These are phyloP conservation scores for Euzophera pinguis DNA, from an alignment of 2,888 invertebrate species.

Conservation along the genomic window DNA sequence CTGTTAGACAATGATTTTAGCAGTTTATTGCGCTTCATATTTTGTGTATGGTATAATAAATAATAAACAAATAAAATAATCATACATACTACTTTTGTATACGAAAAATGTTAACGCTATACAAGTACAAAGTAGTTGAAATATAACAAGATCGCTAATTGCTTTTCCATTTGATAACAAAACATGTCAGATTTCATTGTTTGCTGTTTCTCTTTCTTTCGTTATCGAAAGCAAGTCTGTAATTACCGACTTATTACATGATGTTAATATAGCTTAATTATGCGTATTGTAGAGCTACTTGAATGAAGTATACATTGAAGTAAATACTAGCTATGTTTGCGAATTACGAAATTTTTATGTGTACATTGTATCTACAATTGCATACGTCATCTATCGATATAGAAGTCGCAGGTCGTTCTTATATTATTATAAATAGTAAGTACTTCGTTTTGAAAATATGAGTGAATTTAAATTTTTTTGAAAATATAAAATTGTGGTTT, in stretches of 20 bases:
- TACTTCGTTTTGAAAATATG: too few relatives aligned
- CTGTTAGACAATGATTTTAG: too few relatives aligned
- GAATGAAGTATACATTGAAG: neutral
- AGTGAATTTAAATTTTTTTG: too few relatives aligned
- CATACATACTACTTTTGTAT: neutral
- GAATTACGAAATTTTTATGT: neutral
- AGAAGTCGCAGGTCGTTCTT: too few relatives aligned
- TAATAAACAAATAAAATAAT: too few relatives aligned
- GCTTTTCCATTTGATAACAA: slow-evolving; percentile 6
- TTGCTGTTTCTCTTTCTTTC: slow-evolving; percentile 6
- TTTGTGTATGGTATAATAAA: too few relatives aligned
- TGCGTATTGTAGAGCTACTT: slow-evolving; percentile 1
- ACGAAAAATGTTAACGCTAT: neutral
- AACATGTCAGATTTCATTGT: slow-evolving; percentile 11
- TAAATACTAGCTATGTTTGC: neutral
- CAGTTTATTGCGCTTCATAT: too few relatives aligned
- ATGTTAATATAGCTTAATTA: slow-evolving; percentile 4
- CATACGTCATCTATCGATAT: too few relatives aligned
- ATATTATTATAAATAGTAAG: too few relatives aligned
- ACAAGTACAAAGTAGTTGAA: slow-evolving; percentile 8
- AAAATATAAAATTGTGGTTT: too few relatives aligned
- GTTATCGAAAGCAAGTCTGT: slow-evolving; percentile 1
- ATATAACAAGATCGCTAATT: slow-evolving; percentile 8
- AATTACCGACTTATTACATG: slow-evolving; percentile 2
- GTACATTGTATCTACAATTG: neutral